A percentile compares a stretch with the other conserved stretches of the same genome.
These are phyloP conservation scores for Eremophila alpestris DNA, from an alignment of 2,797 vertebrate species.

Conservation along the genomic window DNA sequence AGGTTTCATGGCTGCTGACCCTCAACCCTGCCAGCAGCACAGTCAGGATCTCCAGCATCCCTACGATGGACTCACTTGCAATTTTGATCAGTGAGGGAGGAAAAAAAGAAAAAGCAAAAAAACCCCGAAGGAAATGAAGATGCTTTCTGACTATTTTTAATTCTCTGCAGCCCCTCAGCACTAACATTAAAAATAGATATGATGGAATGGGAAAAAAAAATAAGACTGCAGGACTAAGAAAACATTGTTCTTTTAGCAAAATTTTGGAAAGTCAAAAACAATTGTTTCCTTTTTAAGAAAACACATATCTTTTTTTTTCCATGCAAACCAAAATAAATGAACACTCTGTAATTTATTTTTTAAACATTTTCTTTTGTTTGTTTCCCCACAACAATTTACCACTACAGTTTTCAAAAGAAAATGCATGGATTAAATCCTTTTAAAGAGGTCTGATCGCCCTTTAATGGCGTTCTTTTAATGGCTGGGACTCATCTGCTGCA, in stretches of 20 bases:
- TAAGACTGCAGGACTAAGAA: background rate
- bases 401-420: background rate
- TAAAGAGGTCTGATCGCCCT: background rate
- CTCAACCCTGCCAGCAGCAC: background rate
- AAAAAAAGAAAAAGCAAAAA: background rate
- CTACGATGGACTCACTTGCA: rapidly evolving
- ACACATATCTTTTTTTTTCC: background rate
- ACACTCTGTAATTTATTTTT: background rate
- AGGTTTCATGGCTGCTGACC: background rate
- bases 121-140: background rate
- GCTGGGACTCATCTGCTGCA: background rate
- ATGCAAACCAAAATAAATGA: background rate
- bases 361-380: background rate
- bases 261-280: background rate
- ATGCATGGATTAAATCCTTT: background rate
- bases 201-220: background rate
- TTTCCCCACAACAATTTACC: background rate
- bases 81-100: background rate
- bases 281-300: background rate
- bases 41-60: background rate
- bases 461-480: background rate
- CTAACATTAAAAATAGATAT: background rate
- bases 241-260: background rate
- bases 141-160: background rate
- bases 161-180: background rate